Conservation (phyloP, 2,113 vertebrate genomes). For the Apaloderma vittatum region DNA sequence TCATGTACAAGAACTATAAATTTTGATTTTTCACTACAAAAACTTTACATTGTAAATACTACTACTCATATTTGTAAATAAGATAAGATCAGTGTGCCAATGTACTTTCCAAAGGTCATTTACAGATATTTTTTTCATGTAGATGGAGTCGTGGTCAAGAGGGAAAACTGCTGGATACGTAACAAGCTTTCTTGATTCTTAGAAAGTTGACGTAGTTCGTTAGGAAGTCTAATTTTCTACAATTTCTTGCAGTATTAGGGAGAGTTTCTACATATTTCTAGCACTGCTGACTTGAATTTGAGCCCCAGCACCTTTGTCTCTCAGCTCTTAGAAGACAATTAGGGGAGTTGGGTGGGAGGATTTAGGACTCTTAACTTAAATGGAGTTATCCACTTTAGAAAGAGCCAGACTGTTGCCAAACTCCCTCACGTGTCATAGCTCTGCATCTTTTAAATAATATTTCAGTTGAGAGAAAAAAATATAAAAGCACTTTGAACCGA, state of each 20-base stretch:
- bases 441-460: background rate
- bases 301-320: background rate
- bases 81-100: background rate
- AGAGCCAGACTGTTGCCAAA: background rate
- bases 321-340: background rate
- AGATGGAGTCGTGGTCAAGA: background rate
- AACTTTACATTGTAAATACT: background rate
- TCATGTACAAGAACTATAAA: background rate
- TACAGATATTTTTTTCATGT: background rate
- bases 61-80: background rate
- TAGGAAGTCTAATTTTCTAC: background rate
- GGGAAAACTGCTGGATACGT: background rate
- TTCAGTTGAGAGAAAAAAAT: background rate
- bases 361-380: background rate
- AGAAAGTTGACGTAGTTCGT: background rate
- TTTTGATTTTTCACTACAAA: background rate
- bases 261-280: background rate
- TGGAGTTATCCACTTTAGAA: background rate
- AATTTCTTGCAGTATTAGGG: background rate
- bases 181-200: background rate
- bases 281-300: background rate
- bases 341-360: background rate
- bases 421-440: rapidly evolving
- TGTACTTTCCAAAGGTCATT: background rate
- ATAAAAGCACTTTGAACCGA: background rate